Conservation (phyloP, 2,797 vertebrate species). For the Octomys mimax region DNA sequence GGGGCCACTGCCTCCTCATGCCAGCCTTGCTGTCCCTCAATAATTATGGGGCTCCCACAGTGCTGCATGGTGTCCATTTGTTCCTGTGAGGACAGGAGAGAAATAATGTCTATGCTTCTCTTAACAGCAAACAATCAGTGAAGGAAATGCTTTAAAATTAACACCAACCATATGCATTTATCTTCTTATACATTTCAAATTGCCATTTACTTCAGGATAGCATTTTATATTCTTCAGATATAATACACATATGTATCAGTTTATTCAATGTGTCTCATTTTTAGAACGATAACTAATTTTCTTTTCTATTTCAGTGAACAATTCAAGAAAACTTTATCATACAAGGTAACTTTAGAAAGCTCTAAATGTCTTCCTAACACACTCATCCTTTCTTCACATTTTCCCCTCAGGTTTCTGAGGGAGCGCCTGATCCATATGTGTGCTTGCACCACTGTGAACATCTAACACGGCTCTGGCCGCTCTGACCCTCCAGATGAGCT, state of each 20-base stretch:
- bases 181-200: constrained; percentile 27
- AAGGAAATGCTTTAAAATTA: constrained; percentile 34
- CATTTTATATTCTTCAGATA: constrained; percentile 37
- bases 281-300: constrained; percentile 77
- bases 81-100: neutral
- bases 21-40: neutral
- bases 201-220: constrained; percentile 1
- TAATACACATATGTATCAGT: neutral
- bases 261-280: constrained; percentile 67
- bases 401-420: constrained; percentile 36
- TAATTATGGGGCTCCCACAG: neutral
- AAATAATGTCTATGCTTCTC: neutral
- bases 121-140: neutral
- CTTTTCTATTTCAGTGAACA: constrained; percentile 87
- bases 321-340: constrained; percentile 90
- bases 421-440: neutral
- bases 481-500: neutral
- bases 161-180: neutral
- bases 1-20: neutral
- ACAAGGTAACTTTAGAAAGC: constrained; percentile 88
- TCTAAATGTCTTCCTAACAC: neutral
- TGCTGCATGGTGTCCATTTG: neutral
- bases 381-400: neutral
- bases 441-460: neutral
- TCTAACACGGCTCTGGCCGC: neutral